Base-by-base conservation (phyloP, 2,888 invertebrate species). In the Itoplectis maculator region DNA sequence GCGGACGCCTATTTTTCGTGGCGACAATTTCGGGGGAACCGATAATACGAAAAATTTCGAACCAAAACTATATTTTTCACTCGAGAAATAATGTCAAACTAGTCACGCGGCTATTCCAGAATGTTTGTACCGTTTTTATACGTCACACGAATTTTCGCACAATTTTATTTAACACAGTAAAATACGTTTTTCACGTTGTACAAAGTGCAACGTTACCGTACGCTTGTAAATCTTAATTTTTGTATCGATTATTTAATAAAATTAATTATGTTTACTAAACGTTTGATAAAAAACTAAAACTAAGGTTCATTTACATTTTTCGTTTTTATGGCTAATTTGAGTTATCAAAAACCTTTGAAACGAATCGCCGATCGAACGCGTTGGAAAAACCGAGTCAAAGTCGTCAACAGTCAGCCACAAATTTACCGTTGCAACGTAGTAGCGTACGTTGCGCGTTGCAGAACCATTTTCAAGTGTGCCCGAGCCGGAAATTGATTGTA, bases 1-100 rank as follows among this genome's bases (percentile, higher is more conserved):
- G 94, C 96, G 56, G 98, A 98, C 91, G 96, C 96, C 0, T 97
- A 96, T 92, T 94, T 96, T 87, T 95, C 97, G 0, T 97, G 96
- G 88, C 95, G 94, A 87, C 95, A 95, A 89, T 95, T 94, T 86
- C 95, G 94, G 90, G 95, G 95, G 40, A 94, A 94, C 87, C 94
- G 95, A 93, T 96, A 92, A 90, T 79, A 15, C 23, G 40, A n/a
- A 20, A n/a, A 20, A 13, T 45, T 54, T 23, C 6, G n/a, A 45
- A 56, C 9, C 7, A 9, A n/a, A 20, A 9, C n/a, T n/a, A 54
- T 15, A 11, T 35, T 61, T 37, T 15, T 37, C 15, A 13, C 2
- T 35, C 29, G 0, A 18, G 2, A 49, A 20, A 59, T 20, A 61
- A 37, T 8, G 6, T 1, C n/a, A 8, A 61, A 9, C 59, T 40